Base-by-base conservation (phyloP, 64 coral and sea anemone species). In the Acropora yongei region DNA sequence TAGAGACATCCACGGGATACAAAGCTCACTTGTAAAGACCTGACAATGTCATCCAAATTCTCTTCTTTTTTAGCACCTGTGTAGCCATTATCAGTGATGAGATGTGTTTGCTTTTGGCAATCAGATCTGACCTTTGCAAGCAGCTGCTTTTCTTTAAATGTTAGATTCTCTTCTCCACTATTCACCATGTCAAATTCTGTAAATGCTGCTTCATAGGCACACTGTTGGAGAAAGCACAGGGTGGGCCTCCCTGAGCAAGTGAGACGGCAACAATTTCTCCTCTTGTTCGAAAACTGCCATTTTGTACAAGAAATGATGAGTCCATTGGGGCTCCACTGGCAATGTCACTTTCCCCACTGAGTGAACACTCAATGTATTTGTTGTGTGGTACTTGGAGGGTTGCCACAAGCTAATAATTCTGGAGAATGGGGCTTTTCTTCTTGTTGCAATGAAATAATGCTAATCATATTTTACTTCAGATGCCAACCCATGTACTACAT, bases 11-110 rank as follows among this genome's bases (percentile, higher is more conserved):
- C 74, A 51, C 66, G 51, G 44, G 58, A 71, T 30, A 91, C 49
- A 80, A 93, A 78, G 78, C 84, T 88, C 49, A 93, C 46, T 47
- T 74, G 66, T 74, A 93, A 68, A 87, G 91, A 87, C 84, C 80
- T 41, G 50, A 57, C 47, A 40, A 80, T 80, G 45, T 65, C 50
- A 75, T 68, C 91, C 4, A 72, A 46, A 73, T 81, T 57, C 6
- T 74, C 47, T 16, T 53, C 67, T 7, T 71, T 48, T 1, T 88
- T 88, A 47, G 68, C 44, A 40, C 91, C 91, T 48, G 83, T 93
- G 82, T 93, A 88, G 17, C 91, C 91, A 78, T 88, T 49, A 47
- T 87, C 90, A 86, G 69, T 66, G 50, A 86, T 86, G 20, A 61
- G 51, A 66, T 86, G 57, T 30, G 82, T 61, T 57, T 86, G 61